These are phyloP conservation scores for Sternarchorhynchus goeldii DNA, from an alignment of 2,797 vertebrate species.

Conservation along the genomic window DNA sequence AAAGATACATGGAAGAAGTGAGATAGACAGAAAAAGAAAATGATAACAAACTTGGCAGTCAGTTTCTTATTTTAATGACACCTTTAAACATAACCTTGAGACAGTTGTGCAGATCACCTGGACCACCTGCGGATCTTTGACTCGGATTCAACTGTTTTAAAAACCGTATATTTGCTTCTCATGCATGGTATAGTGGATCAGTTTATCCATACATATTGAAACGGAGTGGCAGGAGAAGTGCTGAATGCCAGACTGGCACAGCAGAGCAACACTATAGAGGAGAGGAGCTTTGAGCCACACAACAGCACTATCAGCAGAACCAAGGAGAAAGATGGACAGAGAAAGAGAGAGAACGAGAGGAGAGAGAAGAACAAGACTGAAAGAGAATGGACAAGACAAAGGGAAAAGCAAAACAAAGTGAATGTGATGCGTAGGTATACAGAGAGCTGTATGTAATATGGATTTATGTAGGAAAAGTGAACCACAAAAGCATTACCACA, in stretches of 20 bases:
- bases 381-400: not conserved
- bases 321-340: not conserved
- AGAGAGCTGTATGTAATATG: too few species aligned
- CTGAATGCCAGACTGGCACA: slow-evolving; percentile 48
- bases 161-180: not conserved
- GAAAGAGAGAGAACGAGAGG: not conserved
- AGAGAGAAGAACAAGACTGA: not conserved
- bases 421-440: too few species aligned
- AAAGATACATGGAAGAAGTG: not conserved
- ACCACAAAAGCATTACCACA: slow-evolving; percentile 1
- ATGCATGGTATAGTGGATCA: slow-evolving; percentile 18
- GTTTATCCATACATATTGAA: slow-evolving; percentile 43
- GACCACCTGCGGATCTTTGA: not conserved
- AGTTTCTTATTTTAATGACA: not conserved
- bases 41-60: not conserved
- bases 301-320: slow-evolving; percentile 49
- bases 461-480: too few species aligned
- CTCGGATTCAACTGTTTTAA: not conserved
- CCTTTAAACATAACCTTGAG: too few species aligned
- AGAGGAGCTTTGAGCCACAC: slow-evolving; percentile 47
- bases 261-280: slow-evolving; percentile 45
- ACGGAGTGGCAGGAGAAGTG: slow-evolving; percentile 38
- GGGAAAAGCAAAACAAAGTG: too few species aligned
- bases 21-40: slow-evolving; percentile 9
- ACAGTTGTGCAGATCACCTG: too few species aligned